These are phyloP conservation scores for Agelaius tricolor DNA, from an alignment of 2,113 vertebrate species.

Conservation along the genomic window DNA sequence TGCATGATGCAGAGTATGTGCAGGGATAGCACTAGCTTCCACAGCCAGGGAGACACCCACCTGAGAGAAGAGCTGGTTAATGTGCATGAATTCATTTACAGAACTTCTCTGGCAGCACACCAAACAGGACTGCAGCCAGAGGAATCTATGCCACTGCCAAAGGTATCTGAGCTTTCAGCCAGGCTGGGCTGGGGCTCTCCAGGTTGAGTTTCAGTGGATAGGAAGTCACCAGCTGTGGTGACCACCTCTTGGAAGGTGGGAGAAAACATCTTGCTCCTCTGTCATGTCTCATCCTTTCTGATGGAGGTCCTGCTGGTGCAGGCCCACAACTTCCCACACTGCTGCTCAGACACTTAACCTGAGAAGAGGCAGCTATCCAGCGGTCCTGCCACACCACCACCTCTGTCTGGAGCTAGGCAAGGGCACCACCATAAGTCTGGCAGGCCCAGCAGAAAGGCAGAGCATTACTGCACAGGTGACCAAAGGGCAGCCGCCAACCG, in stretches of 20 bases:
- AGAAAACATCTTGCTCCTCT: background rate
- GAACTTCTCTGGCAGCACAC: background rate
- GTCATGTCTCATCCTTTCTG: background rate
- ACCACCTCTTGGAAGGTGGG: background rate
- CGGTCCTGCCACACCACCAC: background rate
- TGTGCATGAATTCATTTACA: background rate
- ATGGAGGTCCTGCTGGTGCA: background rate
- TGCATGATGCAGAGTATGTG: rapidly evolving
- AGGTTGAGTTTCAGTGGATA: background rate
- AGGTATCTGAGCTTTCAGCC: background rate
- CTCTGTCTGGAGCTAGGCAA: background rate
- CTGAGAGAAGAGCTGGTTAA: background rate
- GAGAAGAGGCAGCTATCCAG: background rate
- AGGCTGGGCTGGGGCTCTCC: background rate
- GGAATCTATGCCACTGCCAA: rapidly evolving
- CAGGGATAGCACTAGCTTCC: background rate
- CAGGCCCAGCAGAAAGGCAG: background rate
- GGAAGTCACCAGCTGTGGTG: background rate
- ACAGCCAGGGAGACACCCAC: background rate
- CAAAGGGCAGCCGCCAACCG: background rate
- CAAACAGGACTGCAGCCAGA: background rate
- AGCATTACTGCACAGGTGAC: background rate
- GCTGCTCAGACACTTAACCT: background rate
- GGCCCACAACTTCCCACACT: background rate
- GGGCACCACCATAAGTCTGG: background rate